Evolutionary conservation across 2,113 vertebrate species (phyloP).

Genomic region (Pluvialis apricaria): DNA sequence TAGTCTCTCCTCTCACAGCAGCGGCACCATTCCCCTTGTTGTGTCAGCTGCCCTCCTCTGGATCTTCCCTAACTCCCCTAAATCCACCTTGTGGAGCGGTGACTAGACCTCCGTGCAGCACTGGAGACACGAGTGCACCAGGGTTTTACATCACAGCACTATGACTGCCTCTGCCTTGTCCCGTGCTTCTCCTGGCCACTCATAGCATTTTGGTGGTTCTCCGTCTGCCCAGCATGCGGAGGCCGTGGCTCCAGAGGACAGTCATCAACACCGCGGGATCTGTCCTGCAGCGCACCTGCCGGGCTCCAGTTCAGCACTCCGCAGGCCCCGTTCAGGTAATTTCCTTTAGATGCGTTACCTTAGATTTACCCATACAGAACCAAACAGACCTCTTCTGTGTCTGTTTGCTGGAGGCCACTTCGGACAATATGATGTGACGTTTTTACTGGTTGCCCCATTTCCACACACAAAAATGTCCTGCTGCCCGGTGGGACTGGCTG

Average conservation of each 20-base stretch:
- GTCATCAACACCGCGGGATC: too few species aligned
- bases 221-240: background rate
- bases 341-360: background rate
- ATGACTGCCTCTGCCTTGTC: background rate
- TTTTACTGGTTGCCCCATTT: background rate
- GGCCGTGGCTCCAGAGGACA: background rate
- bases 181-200: background rate
- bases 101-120: background rate
- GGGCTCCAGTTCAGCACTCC: background rate
- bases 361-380: background rate
- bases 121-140: rapidly evolving
- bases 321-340: background rate
- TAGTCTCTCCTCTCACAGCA: rapidly evolving
- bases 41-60: background rate
- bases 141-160: background rate
- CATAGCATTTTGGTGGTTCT: background rate
- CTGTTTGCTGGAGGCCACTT: background rate
- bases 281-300: background rate
- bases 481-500: background rate
- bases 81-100: too few species aligned
- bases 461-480: background rate
- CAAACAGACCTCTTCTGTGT: background rate
- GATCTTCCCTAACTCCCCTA: background rate
- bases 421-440: background rate
- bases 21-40: background rate